Base-by-base conservation (phyloP, 1,140 invertebrate species). In the Ceratitis capitata region DNA sequence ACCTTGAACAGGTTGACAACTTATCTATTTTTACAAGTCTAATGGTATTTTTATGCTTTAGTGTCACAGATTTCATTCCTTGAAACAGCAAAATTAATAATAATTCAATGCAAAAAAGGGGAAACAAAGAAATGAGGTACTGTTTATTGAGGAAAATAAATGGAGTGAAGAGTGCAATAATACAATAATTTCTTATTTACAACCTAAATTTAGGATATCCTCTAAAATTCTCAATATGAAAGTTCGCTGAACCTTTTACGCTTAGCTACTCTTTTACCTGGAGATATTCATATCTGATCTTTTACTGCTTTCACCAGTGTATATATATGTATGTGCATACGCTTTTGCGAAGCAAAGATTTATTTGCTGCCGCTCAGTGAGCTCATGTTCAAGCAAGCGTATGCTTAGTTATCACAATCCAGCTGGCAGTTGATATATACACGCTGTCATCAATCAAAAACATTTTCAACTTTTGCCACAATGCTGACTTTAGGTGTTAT, bases 381-480 rank as follows among this genome's bases (percentile, higher is more conserved):
- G 64, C 64, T 39, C 16, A 39, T 74, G 14, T 74, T 39, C 35
- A 74, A 19, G 19, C 2, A 74, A 39, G 64, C 64, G 10, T 74
- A 23, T 16, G 64, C 19, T 19, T n/a, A 74, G 14, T n/a, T 74
- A 39, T 39, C 64, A 42, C 0, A 74, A 74, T n/a, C 16, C 16
- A 14, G 64, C 35, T 74, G 29, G 32, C 64, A 42, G 64, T 12
- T 74, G 64, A 74, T 39, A 74, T 74, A 74, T 39, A 74, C 39
- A 42, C 35, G 64, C 64, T 74, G 35, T 26, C 64, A 74, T 74
- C 64, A 42, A 74, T 74, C 64, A 74, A 74, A 23, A 74, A 42
- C 35, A 39, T 39, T 35, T 42, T 42, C 64, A 74, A 10, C 14
- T 42, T 74, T 42, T 74, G 35, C 26, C 35, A 74, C 64, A 74